These are phyloP conservation scores for Centropyge bicolor DNA, from an alignment of 2,797 vertebrate genomes.

Conservation along the genomic window DNA sequence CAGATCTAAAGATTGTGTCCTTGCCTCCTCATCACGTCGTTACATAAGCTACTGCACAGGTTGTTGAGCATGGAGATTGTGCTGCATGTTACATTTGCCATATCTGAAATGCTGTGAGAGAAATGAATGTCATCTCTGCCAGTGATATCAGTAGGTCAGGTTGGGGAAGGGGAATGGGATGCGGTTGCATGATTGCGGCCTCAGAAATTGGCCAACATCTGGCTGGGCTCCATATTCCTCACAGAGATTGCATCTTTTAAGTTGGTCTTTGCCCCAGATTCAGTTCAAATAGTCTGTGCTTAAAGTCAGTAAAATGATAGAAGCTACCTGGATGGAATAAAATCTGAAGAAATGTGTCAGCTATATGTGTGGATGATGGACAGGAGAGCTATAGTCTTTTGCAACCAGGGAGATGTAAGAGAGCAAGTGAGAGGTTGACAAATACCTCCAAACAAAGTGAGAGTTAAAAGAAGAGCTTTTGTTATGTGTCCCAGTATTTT, in stretches of 20 bases:
- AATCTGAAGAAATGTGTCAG: slow-evolving; percentile 1
- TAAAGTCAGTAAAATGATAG: slow-evolving; percentile 27
- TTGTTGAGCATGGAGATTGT: slow-evolving; percentile 59
- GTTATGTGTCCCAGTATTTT: slow-evolving; percentile 28
- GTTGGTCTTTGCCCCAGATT: slow-evolving; percentile 5
- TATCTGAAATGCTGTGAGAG: slow-evolving; percentile 13
- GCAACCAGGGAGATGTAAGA: not conserved
- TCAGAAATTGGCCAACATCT: not conserved
- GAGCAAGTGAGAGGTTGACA: not conserved
- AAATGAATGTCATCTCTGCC: slow-evolving; percentile 31
- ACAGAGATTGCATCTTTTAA: not conserved
- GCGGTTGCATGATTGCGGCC: slow-evolving; percentile 27
- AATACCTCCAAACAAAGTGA: slow-evolving; percentile 9
- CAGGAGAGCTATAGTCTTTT: not conserved
- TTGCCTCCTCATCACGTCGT: slow-evolving; percentile 54
- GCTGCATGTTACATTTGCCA: slow-evolving; percentile 19
- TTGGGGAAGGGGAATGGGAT: slow-evolving; percentile 13
- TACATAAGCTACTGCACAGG: slow-evolving; percentile 54
- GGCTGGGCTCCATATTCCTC: slow-evolving; percentile 17
- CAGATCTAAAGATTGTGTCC: slow-evolving; percentile 71
- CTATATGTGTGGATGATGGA: slow-evolving; percentile 10
- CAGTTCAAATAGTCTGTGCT: not conserved
- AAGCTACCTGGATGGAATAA: not conserved
- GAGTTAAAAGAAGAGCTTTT: slow-evolving; percentile 4
- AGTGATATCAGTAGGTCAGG: not conserved